Evolutionary conservation across 2,888 invertebrate genomes (phyloP).

Genomic region (Ceriagrion tenellum): DNA sequence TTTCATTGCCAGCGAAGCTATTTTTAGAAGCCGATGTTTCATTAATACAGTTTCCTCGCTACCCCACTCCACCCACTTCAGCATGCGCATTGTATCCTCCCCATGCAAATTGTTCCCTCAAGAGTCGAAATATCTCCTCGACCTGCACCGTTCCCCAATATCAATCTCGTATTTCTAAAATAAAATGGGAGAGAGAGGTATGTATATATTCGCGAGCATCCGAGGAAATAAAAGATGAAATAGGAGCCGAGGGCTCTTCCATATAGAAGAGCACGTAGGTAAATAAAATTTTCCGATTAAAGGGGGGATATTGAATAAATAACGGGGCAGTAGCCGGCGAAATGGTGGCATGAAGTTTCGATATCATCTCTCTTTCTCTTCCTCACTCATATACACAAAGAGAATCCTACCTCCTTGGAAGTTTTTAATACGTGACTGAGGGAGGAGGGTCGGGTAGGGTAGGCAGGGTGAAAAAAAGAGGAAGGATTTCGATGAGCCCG

Average conservation of each 20-base stretch:
- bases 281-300: slow-evolving; percentile 24
- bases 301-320: slow-evolving; percentile 14
- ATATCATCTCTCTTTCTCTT: not conserved
- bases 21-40: not conserved
- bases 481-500: not conserved
- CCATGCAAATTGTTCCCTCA: not conserved
- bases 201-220: not conserved
- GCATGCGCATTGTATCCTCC: not conserved
- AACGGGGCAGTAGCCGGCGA: not conserved
- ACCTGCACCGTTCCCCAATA: slow-evolving; percentile 6
- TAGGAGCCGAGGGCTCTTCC: not conserved
- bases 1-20: not conserved
- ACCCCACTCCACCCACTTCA: not conserved
- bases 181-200: not conserved
- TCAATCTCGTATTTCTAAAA: not conserved
- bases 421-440: not conserved
- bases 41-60: not conserved
- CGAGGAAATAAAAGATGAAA: not conserved
- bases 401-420: not conserved
- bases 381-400: no score
- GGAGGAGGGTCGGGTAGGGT: not conserved
- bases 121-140: not conserved
- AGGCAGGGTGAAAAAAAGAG: not conserved
- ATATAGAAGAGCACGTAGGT: not conserved
- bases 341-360: slow-evolving; percentile 9